Conservation (phyloP, 2,888 invertebrate species). For the Dryadula phaetusa region DNA sequence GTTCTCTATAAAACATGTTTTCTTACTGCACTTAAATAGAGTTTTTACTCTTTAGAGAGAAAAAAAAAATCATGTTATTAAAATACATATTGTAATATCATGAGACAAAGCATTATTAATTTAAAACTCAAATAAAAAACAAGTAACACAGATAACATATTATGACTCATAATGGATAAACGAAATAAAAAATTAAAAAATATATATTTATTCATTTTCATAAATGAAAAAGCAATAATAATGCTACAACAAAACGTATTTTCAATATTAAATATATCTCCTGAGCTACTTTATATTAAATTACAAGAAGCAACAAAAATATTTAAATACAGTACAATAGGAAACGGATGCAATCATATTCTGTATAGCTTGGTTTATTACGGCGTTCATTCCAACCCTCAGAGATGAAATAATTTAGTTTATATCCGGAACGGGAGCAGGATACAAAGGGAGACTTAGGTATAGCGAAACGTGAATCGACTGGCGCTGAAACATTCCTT, state of each 20-base stretch:
- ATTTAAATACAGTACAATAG: not conserved
- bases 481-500: conserved; percentile 4
- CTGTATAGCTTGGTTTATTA: conserved; percentile 10
- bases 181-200: no score
- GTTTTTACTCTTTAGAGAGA: no score
- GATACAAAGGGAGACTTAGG: conserved; percentile 26
- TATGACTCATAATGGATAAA: no score
- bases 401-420: conserved; percentile 41
- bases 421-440: conserved; percentile 22
- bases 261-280: no score
- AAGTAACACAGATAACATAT: no score
- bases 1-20: not conserved
- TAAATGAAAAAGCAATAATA: no score
- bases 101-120: no score
- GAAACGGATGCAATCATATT: conserved; percentile 3
- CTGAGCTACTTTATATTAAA: not conserved
- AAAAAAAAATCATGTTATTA: no score
- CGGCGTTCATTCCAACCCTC: conserved; percentile 38
- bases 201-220: no score
- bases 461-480: conserved; percentile 24
- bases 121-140: no score
- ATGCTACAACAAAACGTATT: no score
- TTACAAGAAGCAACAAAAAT: not conserved
- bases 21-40: not conserved
- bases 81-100: no score